Evolutionary conservation across 2,797 vertebrate genomes (phyloP), one percentile per base, ranked within the genome.

Genomic region (Okamejei kenojei): DNA sequence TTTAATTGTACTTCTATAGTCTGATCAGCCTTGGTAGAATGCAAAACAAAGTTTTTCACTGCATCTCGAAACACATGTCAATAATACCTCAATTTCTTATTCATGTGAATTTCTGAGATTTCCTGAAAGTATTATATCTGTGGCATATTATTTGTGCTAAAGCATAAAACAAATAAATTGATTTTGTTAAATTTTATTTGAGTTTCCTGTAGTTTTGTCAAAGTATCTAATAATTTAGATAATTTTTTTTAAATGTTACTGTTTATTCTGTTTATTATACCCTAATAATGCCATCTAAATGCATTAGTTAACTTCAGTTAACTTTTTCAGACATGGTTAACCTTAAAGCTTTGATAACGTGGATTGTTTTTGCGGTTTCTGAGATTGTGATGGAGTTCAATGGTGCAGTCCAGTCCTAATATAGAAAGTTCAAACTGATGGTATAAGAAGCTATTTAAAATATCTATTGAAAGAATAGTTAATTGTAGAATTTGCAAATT

Each of bases 301-400:
- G 61, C 19, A n/a, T n/a, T n/a, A n/a, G n/a, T n/a, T n/a, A 86
- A n/a, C n/a, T 84, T 84, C 29, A 65, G 29, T 86, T 61, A 86
- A 63, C 29, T 86, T 58, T 86, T 86, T 32, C 82, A 32, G 79
- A 38, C 21, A 8, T 84, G n/a, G 19, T 29, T 86, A 58, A 63
- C 82, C 82, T 63, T n/a, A 63, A 32, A 86, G 82, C 45, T 82
- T 81, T 82, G 23, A 38, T 45, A 80, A 26, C 26, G 19, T 81
- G 35, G 79, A 58, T 29, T 54, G 58, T 58, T 82, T 82, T 82
- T 1, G 29, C 45, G 54, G 45, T 2, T 58, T 45, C 23, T 10
- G 45, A 82, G 80, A 58, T 82, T 54, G 38, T 54, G 58, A 82
- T 82, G 80, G 38, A 82, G 80, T 82, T 82, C 80, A 82, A 21